Conservation (phyloP, 2,888 invertebrate genomes). For the Germaria angustata region DNA sequence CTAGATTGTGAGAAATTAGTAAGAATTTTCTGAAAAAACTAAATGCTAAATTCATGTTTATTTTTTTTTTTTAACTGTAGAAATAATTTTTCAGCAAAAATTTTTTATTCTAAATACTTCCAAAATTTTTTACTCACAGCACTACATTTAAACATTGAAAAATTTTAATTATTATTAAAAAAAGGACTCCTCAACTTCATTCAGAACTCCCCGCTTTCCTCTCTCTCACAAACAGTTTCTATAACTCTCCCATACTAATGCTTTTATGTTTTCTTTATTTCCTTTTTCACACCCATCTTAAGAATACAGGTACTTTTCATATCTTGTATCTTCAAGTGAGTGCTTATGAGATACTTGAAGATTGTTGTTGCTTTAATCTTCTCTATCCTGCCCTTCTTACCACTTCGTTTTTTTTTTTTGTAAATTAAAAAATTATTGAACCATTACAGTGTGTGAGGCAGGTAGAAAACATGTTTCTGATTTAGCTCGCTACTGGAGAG, state of each 20-base stretch:
- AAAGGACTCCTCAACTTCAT: background rate
- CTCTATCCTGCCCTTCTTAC: background rate
- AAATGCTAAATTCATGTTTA: no score
- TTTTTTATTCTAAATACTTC: no score
- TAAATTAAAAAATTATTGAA: slow-evolving; percentile 57
- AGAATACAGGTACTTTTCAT: slow-evolving; percentile 5
- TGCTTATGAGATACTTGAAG: slow-evolving; percentile 10
- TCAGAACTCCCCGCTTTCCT: no score
- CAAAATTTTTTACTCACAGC: no score
- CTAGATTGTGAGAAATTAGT: no score
- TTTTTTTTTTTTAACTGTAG: no score
- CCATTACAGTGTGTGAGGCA: slow-evolving; percentile 26
- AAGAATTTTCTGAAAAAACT: no score
- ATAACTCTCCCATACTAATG: no score
- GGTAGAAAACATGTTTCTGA: slow-evolving; percentile 42
- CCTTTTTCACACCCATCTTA: background rate
- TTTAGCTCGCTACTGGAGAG: background rate
- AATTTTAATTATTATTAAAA: background rate
- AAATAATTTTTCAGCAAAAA: no score
- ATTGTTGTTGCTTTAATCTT: slow-evolving; percentile 16
- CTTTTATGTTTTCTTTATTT: background rate
- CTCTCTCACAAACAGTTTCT: no score
- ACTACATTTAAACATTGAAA: no score
- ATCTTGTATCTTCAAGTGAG: background rate
- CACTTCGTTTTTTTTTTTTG: background rate